Base-by-base conservation (phyloP, 2,797 vertebrate genomes). In the Rhinoraja longicauda region DNA sequence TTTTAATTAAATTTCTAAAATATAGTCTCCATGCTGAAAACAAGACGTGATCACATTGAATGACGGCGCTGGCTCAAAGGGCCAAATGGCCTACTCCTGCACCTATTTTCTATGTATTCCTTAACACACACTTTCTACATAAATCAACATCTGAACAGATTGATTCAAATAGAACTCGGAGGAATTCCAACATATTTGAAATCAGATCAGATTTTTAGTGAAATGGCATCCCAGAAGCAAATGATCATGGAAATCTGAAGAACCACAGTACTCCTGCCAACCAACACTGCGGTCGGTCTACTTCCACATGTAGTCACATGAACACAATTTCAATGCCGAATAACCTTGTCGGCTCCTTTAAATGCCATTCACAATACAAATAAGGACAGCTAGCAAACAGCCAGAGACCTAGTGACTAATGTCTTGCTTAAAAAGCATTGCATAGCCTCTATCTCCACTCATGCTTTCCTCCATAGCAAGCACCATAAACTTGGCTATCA, bases 201-300 rank as follows among this genome's bases (percentile, higher is more conserved):
- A 93, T 93, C 93, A 94, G 93, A 93, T 7, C 95, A 93, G 73
- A 91, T 95, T 96, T 96, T 95, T 96, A 96, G 95, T 95, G 96
- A 97, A 96, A 96, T 96, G 95, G 94, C 95, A 96, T 96, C 93
- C 93, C 94, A 96, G 94, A 96, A 95, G 94, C 94, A 32, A 62
- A 94, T 29, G 53, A 94, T 94, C 95, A 94, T 94, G 94, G 94
- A 95, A 96, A 95, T 94, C 94, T 93, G 97, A 96, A 97, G 97
- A 97, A 95, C 95, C 96, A 96, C 96, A 96, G 97, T 96, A 95
- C 95, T 96, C 95, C 95, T 97, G 97, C 97, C 97, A 97, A 94
- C 95, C 93, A 95, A 95, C 97, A 96, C 97, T 97, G 98, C 98
- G 98, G 98, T 98, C 98, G 98, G 98, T 98, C 98, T 97, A 96